Evolutionary conservation across 2,113 vertebrate species (phyloP).

Genomic region (Channa argus): DNA sequence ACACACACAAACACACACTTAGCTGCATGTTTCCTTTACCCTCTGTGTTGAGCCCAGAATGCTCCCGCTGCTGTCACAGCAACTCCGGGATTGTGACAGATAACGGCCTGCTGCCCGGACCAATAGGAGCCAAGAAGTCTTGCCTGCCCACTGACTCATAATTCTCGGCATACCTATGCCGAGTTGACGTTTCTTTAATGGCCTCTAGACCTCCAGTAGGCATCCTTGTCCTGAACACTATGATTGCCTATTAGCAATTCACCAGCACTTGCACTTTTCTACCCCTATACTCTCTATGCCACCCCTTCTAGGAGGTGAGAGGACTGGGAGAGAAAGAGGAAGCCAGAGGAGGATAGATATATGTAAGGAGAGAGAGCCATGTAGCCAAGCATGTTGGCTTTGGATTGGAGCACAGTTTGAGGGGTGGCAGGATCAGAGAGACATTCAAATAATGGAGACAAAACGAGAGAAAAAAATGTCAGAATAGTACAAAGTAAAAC

Average conservation of each 20-base stretch:
- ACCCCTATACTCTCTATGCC: slow-evolving; percentile 47
- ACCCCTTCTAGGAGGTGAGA: slow-evolving; percentile 46
- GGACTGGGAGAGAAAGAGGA: slow-evolving; percentile 31
- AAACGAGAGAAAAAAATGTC: slow-evolving; percentile 28
- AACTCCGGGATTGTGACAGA: slow-evolving; percentile 84
- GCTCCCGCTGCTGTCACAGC: slow-evolving; percentile 82
- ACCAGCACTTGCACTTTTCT: slow-evolving; percentile 82
- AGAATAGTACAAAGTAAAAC: slow-evolving; percentile 35
- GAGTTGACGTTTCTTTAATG: slow-evolving; percentile 86
- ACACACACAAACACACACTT: slow-evolving; percentile 35
- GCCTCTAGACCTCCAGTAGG: slow-evolving; percentile 80
- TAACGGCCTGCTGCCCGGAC: slow-evolving; percentile 79
- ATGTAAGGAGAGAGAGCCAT: slow-evolving; percentile 39
- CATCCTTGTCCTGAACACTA: slow-evolving; percentile 77
- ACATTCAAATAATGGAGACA: slow-evolving; percentile 28
- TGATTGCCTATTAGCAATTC: slow-evolving; percentile 87
- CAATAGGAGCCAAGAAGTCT: slow-evolving; percentile 78
- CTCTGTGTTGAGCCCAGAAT: slow-evolving; percentile 75
- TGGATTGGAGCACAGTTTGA: slow-evolving; percentile 37
- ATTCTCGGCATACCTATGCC: slow-evolving; percentile 83
- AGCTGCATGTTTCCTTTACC: slow-evolving; percentile 67
- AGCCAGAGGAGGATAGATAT: slow-evolving; percentile 47
- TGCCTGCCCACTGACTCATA: slow-evolving; percentile 84
- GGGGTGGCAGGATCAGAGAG: slow-evolving; percentile 37
- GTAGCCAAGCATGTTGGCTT: slow-evolving; percentile 61